Evolutionary conservation across 2,113 vertebrate species (phyloP).

Genomic region (Semnornis frantzii): DNA sequence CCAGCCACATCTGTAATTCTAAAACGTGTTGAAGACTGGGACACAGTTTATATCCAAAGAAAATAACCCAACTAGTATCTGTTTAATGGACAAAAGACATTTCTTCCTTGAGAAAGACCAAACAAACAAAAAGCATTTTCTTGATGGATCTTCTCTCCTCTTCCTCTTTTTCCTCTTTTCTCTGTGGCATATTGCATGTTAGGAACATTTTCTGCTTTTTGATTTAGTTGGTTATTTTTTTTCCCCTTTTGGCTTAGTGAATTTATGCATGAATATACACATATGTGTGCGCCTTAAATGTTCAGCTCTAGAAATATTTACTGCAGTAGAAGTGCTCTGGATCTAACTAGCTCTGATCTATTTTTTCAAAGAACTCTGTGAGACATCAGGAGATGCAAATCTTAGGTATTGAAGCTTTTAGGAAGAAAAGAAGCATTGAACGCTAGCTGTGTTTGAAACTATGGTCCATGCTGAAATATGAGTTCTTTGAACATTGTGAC

Average conservation of each 20-base stretch:
- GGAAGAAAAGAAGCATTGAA: neutral
- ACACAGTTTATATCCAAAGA: rapidly evolving
- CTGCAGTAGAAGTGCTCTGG: neutral
- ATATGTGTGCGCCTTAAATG: neutral
- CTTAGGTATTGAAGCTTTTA: neutral
- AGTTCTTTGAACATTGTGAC: neutral
- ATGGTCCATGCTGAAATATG: neutral
- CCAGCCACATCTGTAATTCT: neutral
- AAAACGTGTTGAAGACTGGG: neutral
- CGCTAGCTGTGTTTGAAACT: neutral
- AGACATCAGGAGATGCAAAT: neutral
- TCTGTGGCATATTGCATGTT: neutral
- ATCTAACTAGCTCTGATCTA: neutral
- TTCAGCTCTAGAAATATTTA: conserved; percentile 12
- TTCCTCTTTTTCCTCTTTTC: neutral
- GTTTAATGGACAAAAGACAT: neutral
- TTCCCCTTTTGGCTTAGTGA: neutral
- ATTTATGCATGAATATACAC: conserved; percentile 6
- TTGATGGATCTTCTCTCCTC: neutral
- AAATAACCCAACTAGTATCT: neutral
- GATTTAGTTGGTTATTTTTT: conserved; percentile 14
- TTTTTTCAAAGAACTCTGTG: neutral
- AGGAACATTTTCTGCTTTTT: conserved; percentile 26
- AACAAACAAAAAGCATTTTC: neutral
- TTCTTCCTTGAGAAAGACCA: neutral